Conservation (phyloP, 2,888 invertebrate species). For the Lasioglossum figueresi region DNA sequence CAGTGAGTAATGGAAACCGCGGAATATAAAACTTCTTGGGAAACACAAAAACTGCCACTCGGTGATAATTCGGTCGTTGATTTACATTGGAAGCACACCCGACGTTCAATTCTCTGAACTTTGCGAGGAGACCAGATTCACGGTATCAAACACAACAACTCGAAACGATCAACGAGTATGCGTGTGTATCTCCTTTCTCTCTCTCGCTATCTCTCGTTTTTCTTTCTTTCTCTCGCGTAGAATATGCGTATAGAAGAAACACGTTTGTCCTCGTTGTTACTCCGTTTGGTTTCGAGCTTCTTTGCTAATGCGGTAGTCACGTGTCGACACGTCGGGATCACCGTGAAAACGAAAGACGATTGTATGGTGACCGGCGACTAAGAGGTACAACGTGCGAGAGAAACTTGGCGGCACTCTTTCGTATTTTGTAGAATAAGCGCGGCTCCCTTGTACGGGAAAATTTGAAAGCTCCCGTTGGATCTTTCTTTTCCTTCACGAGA, state of each 20-base stretch:
- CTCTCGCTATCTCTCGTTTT: neutral
- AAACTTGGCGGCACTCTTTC: slow-evolving; percentile 69
- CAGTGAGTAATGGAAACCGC: slow-evolving; percentile 15
- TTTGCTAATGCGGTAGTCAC: slow-evolving; percentile 34
- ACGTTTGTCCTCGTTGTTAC: slow-evolving; percentile 4
- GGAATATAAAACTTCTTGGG: slow-evolving; percentile 45
- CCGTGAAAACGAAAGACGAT: slow-evolving; percentile 41
- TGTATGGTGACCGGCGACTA: neutral
- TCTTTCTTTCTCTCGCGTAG: neutral
- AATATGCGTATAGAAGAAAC: slow-evolving; percentile 16
- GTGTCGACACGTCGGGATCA: slow-evolving; percentile 30
- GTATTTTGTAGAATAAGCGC: slow-evolving; percentile 41
- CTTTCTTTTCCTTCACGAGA: slow-evolving; percentile 42
- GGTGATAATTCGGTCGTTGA: slow-evolving; percentile 47
- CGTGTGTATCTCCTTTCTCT: neutral
- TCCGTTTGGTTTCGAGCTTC: slow-evolving; percentile 29
- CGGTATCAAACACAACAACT: slow-evolving; percentile 12
- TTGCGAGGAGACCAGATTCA: neutral
- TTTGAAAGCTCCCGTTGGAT: slow-evolving; percentile 51
- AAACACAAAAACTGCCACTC: slow-evolving; percentile 77
- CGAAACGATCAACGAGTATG: slow-evolving; percentile 17
- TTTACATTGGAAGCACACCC: slow-evolving; percentile 57
- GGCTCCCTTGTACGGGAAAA: slow-evolving; percentile 52
- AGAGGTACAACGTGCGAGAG: slow-evolving; percentile 22
- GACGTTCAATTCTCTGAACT: slow-evolving; percentile 16